These are phyloP conservation scores for Hyalella azteca DNA, from an alignment of 2,888 invertebrate genomes.

Conservation along the genomic window DNA sequence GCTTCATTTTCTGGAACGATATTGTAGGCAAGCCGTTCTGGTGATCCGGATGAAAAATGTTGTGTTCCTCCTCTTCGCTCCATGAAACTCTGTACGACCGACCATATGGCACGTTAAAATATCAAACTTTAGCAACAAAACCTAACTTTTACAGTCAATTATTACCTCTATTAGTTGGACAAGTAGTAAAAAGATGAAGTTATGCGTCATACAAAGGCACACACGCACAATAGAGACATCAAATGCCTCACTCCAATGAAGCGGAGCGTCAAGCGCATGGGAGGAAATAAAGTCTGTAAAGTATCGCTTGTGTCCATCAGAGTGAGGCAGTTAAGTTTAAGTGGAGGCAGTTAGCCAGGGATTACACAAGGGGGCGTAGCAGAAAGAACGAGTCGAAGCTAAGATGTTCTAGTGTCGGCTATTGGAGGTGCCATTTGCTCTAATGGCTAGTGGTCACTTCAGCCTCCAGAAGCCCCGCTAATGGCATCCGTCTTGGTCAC, in stretches of 20 bases:
- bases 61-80: no score
- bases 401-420: conserved; percentile 14
- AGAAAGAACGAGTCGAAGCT: conserved; percentile 29
- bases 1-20: no score
- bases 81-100: no score
- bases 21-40: no score
- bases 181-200: background rate
- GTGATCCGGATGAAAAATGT: no score
- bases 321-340: conserved; percentile 31
- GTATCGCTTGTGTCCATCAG: conserved; percentile 27
- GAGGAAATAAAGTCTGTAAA: conserved; percentile 4
- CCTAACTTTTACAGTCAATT: background rate
- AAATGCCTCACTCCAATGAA: background rate
- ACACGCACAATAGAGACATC: background rate
- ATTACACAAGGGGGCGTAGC: conserved; percentile 30
- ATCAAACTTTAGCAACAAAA: background rate
- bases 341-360: conserved; percentile 33
- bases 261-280: background rate
- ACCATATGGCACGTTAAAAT: background rate
- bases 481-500: no score
- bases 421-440: conserved; percentile 11
- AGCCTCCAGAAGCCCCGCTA: background rate
- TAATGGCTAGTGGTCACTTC: conserved; percentile 25
- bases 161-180: background rate
- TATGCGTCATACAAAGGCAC: background rate